Evolutionary conservation across 2,888 invertebrate species (phyloP).

Genomic region (Hofmannophila pseudospretella): DNA sequence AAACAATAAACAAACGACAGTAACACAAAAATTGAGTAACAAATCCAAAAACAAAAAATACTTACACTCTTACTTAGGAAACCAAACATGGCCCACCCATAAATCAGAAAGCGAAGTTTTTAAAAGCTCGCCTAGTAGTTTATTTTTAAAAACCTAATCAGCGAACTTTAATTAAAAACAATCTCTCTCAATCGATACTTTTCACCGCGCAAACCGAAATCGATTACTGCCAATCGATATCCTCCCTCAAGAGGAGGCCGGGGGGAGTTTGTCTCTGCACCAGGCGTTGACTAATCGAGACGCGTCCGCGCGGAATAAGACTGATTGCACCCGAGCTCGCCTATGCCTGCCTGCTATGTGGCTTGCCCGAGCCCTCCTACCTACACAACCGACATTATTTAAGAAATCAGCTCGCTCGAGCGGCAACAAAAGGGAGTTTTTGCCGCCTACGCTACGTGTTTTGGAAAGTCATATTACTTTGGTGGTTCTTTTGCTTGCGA

Average conservation of each 20-base stretch:
- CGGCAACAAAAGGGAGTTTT: slow-evolving; percentile 71
- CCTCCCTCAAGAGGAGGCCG: slow-evolving; percentile 50
- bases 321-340: slow-evolving; percentile 69
- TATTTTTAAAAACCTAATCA: slow-evolving; percentile 2
- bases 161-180: slow-evolving; percentile 32
- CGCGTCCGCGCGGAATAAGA: slow-evolving; percentile 77
- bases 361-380: slow-evolving; percentile 56
- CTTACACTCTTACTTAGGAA: too few species aligned
- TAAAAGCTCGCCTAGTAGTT: too few species aligned
- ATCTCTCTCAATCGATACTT: slow-evolving; percentile 50
- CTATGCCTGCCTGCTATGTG: slow-evolving; percentile 69
- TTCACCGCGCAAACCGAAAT: slow-evolving; percentile 52
- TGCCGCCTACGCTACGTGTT: slow-evolving; percentile 60
- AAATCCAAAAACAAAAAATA: too few species aligned
- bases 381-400: slow-evolving; percentile 74
- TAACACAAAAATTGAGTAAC: too few species aligned
- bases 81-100: too few species aligned
- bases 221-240: slow-evolving; percentile 71
- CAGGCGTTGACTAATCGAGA: slow-evolving; percentile 75
- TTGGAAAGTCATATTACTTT: slow-evolving; percentile 49
- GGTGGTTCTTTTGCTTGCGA: slow-evolving; percentile 13
- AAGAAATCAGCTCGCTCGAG: slow-evolving; percentile 72
- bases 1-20: too few species aligned
- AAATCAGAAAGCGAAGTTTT: too few species aligned
- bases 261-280: slow-evolving; percentile 71